Conservation (phyloP, 2,113 vertebrate genomes). For the Tympanuchus pallidicinctus region DNA sequence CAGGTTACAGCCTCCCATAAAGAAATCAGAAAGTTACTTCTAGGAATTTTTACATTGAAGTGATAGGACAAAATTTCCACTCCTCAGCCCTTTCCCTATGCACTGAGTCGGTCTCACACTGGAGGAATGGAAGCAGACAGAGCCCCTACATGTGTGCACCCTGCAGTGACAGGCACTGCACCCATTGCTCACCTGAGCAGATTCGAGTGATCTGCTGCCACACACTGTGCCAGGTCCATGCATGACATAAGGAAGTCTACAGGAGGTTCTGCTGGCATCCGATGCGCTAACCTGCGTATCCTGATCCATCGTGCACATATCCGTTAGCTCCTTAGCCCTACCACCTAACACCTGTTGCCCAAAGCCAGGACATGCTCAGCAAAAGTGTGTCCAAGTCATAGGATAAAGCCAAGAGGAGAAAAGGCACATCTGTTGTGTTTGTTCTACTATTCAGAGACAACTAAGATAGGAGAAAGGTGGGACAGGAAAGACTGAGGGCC, state of each 20-base stretch:
- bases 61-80: neutral
- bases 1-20: slow-evolving; percentile 32
- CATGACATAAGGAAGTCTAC: neutral
- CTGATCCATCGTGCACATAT: neutral
- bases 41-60: slow-evolving; percentile 49
- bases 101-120: neutral
- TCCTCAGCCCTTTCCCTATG: neutral
- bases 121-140: neutral
- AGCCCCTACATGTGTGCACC: accelerated
- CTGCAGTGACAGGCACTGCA: neutral
- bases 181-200: neutral
- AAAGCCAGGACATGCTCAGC: neutral
- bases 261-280: neutral
- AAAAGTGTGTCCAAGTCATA: neutral
- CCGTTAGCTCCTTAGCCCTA: neutral
- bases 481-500: neutral
- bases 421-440: neutral
- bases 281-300: neutral
- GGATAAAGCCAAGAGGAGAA: neutral
- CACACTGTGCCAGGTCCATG: neutral
- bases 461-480: neutral
- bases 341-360: neutral
- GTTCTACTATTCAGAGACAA: neutral
- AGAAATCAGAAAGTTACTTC: slow-evolving; percentile 37
- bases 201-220: neutral